Conservation (phyloP, 2,888 invertebrate species). For the Oxytorus armatus region DNA sequence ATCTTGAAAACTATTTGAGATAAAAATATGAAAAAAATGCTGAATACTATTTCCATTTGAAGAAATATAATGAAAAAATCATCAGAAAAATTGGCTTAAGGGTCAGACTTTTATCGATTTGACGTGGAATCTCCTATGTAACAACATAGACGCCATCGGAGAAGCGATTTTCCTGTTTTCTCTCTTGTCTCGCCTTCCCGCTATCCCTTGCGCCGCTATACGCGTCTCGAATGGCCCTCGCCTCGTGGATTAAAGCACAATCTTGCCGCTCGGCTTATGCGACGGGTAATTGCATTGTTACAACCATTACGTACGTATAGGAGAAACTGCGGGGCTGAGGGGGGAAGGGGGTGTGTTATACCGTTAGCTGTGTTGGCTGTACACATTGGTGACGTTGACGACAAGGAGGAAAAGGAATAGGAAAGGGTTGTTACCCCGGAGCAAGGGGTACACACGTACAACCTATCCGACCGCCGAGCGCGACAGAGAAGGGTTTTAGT, state of each 20-base stretch:
- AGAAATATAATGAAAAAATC: no score
- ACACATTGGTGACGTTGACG: conserved; percentile 39
- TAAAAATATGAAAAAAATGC: no score
- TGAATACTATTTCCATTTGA: no score
- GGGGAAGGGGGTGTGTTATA: background rate
- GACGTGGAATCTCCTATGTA: background rate
- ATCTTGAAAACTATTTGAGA: no score
- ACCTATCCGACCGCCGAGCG: conserved; percentile 52
- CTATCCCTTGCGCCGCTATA: conserved; percentile 49
- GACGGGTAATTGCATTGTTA: conserved; percentile 82
- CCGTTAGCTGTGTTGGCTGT: conserved; percentile 24
- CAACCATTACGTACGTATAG: conserved; percentile 71
- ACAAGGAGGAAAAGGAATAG: conserved; percentile 52
- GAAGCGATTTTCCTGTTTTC: conserved; percentile 43
- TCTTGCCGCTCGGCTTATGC: conserved; percentile 80
- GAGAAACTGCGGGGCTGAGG: no score
- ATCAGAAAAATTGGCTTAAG: no score
- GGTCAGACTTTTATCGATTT: no score
- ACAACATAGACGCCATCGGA: background rate
- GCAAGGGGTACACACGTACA: conserved; percentile 15
- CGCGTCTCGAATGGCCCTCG: conserved; percentile 54
- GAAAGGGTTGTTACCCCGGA: conserved; percentile 38
- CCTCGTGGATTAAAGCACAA: conserved; percentile 80
- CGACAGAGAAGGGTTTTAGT: conserved; percentile 74
- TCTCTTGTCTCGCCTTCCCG: background rate